A percentile compares a stretch with the other conserved stretches of the same genome.
Evolutionary conservation across 1,140 invertebrate species (phyloP).

Genomic region (Tetramorium simillimum): DNA sequence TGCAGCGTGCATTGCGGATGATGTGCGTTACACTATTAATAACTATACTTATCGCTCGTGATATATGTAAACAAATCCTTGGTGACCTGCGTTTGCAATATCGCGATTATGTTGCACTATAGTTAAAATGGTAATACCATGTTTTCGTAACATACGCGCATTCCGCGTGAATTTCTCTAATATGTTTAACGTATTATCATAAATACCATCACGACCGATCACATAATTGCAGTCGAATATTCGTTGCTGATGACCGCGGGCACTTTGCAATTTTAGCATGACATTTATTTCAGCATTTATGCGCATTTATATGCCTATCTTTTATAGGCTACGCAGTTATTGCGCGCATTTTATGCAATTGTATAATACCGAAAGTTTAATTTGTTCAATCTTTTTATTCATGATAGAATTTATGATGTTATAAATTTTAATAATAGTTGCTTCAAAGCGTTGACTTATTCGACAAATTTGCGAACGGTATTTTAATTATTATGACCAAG

Average conservation of each 20-base stretch:
- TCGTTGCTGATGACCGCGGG: constrained; percentile 13
- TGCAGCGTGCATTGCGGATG: not conserved
- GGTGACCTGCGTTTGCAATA: constrained; percentile 25
- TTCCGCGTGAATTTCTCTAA: constrained; percentile 23
- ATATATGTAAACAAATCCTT: constrained; percentile 43
- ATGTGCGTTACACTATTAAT: constrained; percentile 26
- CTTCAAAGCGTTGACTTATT: not conserved
- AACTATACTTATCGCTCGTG: constrained; percentile 32
- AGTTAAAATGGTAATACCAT: constrained; percentile 45
- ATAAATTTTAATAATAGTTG: constrained; percentile 13
- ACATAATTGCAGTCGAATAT: constrained; percentile 31
- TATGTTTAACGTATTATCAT: constrained; percentile 48
- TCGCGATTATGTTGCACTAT: not conserved
- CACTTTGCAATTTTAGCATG: constrained; percentile 46
- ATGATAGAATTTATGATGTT: not conserved
- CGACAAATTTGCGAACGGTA: not conserved
- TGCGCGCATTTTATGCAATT: not conserved
- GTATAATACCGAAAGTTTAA: not conserved
- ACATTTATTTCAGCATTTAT: constrained; percentile 48
- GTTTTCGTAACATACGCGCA: constrained; percentile 18
- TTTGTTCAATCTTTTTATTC: not conserved
- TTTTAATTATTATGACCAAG: constrained; percentile 15
- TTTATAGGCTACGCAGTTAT: not conserved
- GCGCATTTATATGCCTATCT: not conserved
- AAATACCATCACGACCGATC: constrained; percentile 42